Evolutionary conservation across 2,888 invertebrate species (phyloP).

Genomic region (Heteropelma amictum): DNA sequence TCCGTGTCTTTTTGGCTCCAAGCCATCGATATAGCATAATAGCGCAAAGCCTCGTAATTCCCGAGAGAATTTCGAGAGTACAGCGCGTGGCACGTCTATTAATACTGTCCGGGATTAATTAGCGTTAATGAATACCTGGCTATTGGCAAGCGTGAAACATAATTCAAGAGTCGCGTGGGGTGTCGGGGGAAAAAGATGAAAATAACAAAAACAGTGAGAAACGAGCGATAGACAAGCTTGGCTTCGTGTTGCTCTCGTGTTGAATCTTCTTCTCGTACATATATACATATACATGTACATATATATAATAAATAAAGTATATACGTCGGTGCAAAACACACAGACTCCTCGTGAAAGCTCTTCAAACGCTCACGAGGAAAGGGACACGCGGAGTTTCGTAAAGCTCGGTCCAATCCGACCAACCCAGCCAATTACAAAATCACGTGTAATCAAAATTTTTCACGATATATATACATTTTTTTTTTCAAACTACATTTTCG

Average conservation of each 20-base stretch:
- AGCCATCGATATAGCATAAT: conserved; percentile 17
- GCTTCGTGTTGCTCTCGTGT: conserved; percentile 39
- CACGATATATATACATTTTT: no score
- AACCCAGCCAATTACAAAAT: no score
- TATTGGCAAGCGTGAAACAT: conserved; percentile 71
- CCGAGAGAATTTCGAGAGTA: not conserved
- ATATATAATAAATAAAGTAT: no score
- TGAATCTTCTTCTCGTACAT: conserved; percentile 45
- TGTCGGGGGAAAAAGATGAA: conserved; percentile 26
- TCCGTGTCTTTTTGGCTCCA: conserved; percentile 4
- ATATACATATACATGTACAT: no score
- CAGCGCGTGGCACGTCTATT: conserved; percentile 57
- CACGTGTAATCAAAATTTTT: no score
- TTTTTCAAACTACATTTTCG: no score
- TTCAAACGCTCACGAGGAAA: conserved; percentile 34
- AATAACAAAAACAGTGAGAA: conserved; percentile 11
- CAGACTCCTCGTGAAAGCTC: conserved; percentile 46
- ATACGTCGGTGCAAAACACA: conserved; percentile 52
- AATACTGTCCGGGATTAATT: conserved; percentile 72
- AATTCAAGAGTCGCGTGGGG: conserved; percentile 63
- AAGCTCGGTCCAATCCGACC: conserved; percentile 22
- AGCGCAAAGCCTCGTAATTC: conserved; percentile 14
- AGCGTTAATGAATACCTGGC: conserved; percentile 73
- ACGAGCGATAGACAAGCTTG: conserved; percentile 27
- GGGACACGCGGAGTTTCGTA: conserved; percentile 44